A percentile compares a stretch with the other conserved stretches of the same genome.
Evolutionary conservation across 2,888 invertebrate species (phyloP).

Genomic region (Arge pagana): DNA sequence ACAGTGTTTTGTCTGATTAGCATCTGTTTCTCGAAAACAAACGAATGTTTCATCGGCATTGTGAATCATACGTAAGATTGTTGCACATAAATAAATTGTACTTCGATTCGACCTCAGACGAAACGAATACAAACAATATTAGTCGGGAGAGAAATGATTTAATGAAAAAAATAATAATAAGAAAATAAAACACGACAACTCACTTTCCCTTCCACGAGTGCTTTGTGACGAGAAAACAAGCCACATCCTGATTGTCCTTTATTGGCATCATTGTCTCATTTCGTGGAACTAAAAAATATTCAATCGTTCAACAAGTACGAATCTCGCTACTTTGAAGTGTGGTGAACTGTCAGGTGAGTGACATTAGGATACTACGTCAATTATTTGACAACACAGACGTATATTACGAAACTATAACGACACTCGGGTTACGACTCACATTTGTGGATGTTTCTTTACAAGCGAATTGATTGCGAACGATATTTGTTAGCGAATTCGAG

Average conservation of each 20-base stretch:
- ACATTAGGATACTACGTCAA: background rate
- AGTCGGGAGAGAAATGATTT: too few species aligned
- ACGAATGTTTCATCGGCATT: too few species aligned
- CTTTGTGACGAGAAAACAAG: slow-evolving; percentile 96
- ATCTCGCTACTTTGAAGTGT: background rate
- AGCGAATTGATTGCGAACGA: background rate
- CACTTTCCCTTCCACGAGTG: slow-evolving; percentile 99
- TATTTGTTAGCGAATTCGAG: background rate
- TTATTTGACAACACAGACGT: background rate
- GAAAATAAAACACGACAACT: slow-evolving; percentile 48
- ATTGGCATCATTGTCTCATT: slow-evolving; percentile 77
- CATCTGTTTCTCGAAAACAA: too few species aligned
- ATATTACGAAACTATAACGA: background rate
- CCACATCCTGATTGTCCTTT: slow-evolving; percentile 94
- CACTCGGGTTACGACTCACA: slow-evolving; percentile 7
- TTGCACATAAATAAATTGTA: too few species aligned
- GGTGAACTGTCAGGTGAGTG: slow-evolving; percentile 11
- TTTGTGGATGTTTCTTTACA: background rate
- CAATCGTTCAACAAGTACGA: background rate
- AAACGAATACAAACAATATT: too few species aligned
- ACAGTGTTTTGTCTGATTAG: too few species aligned
- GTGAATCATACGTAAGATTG: too few species aligned
- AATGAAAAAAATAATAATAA: slow-evolving; percentile 23
- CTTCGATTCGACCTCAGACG: too few species aligned
- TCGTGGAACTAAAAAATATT: slow-evolving; percentile 51